Percentiles rank a stretch among this genome's conserved stretches.
Conservation (phyloP, 2,113 vertebrate genomes). For the Takifugu bimaculatus region DNA sequence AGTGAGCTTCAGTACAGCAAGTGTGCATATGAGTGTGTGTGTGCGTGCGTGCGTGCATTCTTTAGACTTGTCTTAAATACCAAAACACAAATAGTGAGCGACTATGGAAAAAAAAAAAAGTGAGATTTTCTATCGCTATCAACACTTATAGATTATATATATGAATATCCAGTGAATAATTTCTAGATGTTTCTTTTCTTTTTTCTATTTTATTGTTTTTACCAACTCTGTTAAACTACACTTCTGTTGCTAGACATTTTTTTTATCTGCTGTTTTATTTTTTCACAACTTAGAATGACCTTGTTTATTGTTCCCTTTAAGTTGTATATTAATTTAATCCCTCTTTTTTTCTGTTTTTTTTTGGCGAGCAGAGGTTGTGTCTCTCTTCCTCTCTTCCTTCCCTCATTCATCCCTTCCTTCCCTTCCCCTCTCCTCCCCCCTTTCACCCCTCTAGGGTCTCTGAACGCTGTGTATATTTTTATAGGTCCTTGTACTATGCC, state of each 20-base stretch:
- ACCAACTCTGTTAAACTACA: conserved; percentile 64
- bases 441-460: conserved; percentile 33
- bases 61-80: conserved; percentile 81
- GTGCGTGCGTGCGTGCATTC: conserved; percentile 57
- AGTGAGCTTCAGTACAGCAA: conserved; percentile 60
- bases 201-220: conserved; percentile 61
- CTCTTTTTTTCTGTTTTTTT: conserved; percentile 43
- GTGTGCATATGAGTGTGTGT: conserved; percentile 38
- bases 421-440: not conserved
- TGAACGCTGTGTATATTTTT: conserved; percentile 78
- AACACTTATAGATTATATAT: conserved; percentile 81
- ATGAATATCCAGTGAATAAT: conserved; percentile 79
- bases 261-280: conserved; percentile 53
- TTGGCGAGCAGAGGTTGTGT: conserved; percentile 51
- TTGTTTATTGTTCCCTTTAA: conserved; percentile 51
- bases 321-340: conserved; percentile 77
- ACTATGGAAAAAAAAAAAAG: conserved; percentile 77
- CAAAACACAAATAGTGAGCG: conserved; percentile 80
- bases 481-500: conserved; percentile 78
- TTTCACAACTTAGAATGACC: conserved; percentile 54
- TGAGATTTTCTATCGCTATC: conserved; percentile 75
- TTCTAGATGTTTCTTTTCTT: conserved; percentile 68
- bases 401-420: conserved; percentile 28
- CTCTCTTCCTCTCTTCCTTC: conserved; percentile 41
- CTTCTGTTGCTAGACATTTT: conserved; percentile 63